These are phyloP conservation scores for Cynopterus sphinx DNA, from an alignment of 2,797 vertebrate genomes.

Conservation along the genomic window DNA sequence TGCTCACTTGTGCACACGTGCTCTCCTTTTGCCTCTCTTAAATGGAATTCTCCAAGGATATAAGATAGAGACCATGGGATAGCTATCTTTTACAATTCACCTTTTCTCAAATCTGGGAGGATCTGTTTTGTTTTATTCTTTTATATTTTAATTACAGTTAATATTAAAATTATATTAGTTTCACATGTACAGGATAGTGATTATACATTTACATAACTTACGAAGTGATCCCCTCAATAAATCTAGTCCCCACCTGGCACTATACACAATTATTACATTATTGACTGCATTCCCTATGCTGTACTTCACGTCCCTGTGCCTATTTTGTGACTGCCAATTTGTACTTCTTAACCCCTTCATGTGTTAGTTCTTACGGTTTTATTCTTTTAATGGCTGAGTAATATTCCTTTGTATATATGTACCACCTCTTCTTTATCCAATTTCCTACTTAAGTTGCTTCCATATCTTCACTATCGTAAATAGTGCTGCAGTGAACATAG, in stretches of 20 bases:
- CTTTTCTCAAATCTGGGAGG: slow-evolving; percentile 41
- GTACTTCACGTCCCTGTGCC: not conserved
- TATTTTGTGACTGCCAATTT: not conserved
- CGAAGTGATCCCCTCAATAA: not conserved
- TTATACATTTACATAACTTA: not conserved
- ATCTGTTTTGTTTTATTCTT: not conserved
- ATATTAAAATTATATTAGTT: not conserved
- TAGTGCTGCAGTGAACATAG: not conserved
- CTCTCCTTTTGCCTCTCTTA: not conserved
- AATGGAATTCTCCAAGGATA: slow-evolving; percentile 32
- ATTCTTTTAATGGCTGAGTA: not conserved
- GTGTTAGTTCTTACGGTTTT: too few species aligned
- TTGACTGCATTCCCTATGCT: not conserved
- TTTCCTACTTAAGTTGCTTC: not conserved
- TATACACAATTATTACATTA: not conserved
- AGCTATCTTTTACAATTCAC: slow-evolving; percentile 14
- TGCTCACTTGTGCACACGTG: not conserved
- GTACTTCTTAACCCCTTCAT: not conserved
- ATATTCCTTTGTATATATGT: not conserved
- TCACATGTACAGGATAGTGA: not conserved
- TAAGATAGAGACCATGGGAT: not conserved
- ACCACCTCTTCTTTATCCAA: not conserved
- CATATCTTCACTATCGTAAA: not conserved
- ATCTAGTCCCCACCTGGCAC: not conserved
- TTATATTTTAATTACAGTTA: not conserved